A percentile compares a stretch with the other conserved stretches of the same genome.
These are phyloP conservation scores for Aphidius colemani DNA, from an alignment of 2,888 invertebrate genomes.

Conservation along the genomic window DNA sequence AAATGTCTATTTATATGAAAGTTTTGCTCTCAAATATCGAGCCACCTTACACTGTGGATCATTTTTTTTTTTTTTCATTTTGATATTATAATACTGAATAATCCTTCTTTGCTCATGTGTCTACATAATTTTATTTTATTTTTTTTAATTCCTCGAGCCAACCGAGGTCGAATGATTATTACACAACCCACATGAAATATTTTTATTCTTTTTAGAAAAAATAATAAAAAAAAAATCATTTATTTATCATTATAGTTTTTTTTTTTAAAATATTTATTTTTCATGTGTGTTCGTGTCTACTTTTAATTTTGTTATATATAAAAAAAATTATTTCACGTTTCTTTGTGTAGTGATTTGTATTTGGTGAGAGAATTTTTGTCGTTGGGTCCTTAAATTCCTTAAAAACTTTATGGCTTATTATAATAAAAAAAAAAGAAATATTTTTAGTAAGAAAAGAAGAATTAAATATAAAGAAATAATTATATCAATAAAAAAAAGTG, in stretches of 20 bases:
- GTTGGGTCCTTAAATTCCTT: too few species aligned
- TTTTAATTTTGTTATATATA: background rate
- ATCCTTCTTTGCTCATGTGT: too few species aligned
- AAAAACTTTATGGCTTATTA: too few species aligned
- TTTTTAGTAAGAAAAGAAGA: too few species aligned
- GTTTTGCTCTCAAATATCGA: too few species aligned
- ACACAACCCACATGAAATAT: conserved; percentile 12
- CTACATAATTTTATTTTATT: background rate
- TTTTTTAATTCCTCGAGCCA: background rate
- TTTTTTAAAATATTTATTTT: background rate
- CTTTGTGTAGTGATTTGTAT: background rate
- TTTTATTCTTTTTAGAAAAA: too few species aligned
- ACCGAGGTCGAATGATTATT: conserved; percentile 18
- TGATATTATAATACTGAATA: background rate
- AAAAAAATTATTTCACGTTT: background rate
- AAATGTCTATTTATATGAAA: too few species aligned
- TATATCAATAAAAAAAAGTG: too few species aligned
- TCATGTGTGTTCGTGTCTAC: background rate
- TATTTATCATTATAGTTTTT: background rate
- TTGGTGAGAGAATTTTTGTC: too few species aligned
- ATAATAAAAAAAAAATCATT: too few species aligned
- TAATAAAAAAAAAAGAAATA: too few species aligned
- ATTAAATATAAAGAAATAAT: too few species aligned
- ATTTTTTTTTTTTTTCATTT: background rate
- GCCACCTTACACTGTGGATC: background rate